Evolutionary conservation across 2,888 invertebrate genomes (phyloP).

Genomic region (Drosophila paracracens): DNA sequence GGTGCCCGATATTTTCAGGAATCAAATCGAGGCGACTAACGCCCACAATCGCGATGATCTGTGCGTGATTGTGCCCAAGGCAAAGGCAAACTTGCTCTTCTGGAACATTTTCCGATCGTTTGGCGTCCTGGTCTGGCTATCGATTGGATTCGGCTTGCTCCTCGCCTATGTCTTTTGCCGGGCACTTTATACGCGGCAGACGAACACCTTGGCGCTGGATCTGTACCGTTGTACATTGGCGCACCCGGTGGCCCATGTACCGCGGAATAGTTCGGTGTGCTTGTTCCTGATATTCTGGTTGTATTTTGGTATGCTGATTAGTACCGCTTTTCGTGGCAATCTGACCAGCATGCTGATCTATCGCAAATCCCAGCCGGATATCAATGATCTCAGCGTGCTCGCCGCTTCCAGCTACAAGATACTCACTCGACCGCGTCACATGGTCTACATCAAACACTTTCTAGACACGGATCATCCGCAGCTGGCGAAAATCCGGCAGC

Average conservation of each 20-base stretch:
- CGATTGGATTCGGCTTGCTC: constrained; percentile 62
- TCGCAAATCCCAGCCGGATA: constrained; percentile 77
- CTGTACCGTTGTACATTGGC: constrained; percentile 73
- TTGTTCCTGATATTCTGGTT: constrained; percentile 82
- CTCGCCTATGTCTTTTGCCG: constrained; percentile 67
- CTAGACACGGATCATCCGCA: constrained; percentile 78
- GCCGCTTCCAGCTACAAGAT: constrained; percentile 81
- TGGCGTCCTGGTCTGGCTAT: constrained; percentile 75
- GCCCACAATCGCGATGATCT: constrained; percentile 86
- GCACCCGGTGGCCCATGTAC: constrained; percentile 63
- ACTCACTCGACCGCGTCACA: constrained; percentile 83
- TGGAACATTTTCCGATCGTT: constrained; percentile 84
- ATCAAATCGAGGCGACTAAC: constrained; percentile 86
- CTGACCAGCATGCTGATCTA: constrained; percentile 83
- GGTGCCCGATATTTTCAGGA: constrained; percentile 85
- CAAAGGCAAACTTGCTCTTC: constrained; percentile 86
- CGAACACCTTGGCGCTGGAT: constrained; percentile 46
- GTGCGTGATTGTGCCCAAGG: constrained; percentile 87
- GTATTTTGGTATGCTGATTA: constrained; percentile 82
- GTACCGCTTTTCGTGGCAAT: constrained; percentile 83
- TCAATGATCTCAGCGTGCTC: constrained; percentile 77
- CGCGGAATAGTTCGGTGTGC: constrained; percentile 57
- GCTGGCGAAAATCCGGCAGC: constrained; percentile 77
- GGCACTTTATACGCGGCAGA: constrained; percentile 35
- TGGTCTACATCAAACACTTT: constrained; percentile 84